These are phyloP conservation scores for Argyrosomus japonicus DNA, from an alignment of 2,113 vertebrate genomes.

Conservation along the genomic window DNA sequence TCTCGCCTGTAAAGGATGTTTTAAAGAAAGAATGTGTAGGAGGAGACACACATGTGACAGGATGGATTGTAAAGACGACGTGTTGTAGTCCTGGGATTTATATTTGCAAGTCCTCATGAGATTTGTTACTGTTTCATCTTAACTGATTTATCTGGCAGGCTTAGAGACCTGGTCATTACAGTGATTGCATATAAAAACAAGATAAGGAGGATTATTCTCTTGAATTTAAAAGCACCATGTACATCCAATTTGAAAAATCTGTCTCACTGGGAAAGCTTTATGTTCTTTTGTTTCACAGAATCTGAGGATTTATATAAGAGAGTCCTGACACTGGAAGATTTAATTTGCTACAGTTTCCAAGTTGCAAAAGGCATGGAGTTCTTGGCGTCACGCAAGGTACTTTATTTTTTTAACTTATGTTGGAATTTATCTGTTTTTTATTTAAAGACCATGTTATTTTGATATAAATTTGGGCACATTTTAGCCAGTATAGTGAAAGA, in stretches of 20 bases:
- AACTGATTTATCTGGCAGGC: conserved; percentile 51
- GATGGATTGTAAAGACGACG: conserved; percentile 18
- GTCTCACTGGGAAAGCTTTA: conserved; percentile 24
- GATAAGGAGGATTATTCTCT: conserved; percentile 19
- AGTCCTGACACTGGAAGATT: conserved; percentile 91
- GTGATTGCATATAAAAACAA: conserved; percentile 35
- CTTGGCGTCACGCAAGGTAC: conserved; percentile 93
- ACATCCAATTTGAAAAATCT: conserved; percentile 12
- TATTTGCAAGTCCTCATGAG: conserved; percentile 12
- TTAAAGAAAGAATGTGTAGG: conserved; percentile 53
- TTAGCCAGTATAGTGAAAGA: background rate
- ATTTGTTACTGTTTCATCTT: conserved; percentile 12
- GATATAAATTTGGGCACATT: conserved; percentile 13
- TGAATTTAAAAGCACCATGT: background rate
- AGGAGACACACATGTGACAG: conserved; percentile 42
- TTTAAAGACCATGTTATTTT: background rate
- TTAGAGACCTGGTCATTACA: conserved; percentile 1
- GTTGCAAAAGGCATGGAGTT: conserved; percentile 98
- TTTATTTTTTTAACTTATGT: background rate
- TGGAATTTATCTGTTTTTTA: background rate
- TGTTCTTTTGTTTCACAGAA: conserved; percentile 81
- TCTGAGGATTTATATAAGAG: conserved; percentile 92
- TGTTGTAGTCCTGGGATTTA: background rate
- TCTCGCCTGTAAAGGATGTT: conserved; percentile 61
- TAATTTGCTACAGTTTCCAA: conserved; percentile 97